Percentiles rank a stretch among this genome's conserved stretches.
Evolutionary conservation across 2,113 vertebrate species (phyloP).

Genomic region (Pantherophis guttatus): DNA sequence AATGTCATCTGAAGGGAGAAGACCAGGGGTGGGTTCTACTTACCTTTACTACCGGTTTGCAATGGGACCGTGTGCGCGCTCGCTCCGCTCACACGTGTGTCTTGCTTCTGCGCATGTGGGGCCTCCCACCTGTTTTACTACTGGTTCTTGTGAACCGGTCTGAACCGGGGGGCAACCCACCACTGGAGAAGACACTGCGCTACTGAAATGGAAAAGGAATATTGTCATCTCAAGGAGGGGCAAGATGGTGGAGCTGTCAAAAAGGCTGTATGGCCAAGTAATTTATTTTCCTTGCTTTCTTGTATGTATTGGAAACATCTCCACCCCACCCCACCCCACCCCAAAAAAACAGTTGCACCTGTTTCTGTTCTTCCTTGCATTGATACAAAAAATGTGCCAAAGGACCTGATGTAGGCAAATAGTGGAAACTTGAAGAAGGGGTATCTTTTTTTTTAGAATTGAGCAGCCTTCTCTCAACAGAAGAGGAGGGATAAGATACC

Average conservation of each 20-base stretch:
- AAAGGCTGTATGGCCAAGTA: neutral
- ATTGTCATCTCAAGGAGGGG: neutral
- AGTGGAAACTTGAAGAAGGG: neutral
- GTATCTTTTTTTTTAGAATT: no score
- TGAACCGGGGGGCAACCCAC: no score
- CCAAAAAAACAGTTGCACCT: neutral
- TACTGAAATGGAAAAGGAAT: neutral
- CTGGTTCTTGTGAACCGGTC: no score
- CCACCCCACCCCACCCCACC: accelerated
- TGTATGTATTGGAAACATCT: neutral
- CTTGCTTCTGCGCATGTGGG: no score
- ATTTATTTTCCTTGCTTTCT: neutral
- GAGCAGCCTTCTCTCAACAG: no score
- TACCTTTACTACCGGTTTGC: no score
- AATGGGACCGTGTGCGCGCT: no score
- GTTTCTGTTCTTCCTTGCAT: neutral
- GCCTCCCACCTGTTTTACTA: no score
- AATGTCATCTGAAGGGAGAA: neutral
- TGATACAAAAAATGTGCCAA: neutral
- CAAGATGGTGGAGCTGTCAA: neutral
- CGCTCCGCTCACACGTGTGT: no score
- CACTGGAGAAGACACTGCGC: neutral
- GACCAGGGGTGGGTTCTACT: neutral
- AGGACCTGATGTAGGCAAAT: neutral
- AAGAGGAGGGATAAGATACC: no score